Percentiles rank a stretch among this genome's conserved stretches.
Evolutionary conservation across 2,888 invertebrate species (phyloP).

Genomic region (Parnassius smintheus): DNA sequence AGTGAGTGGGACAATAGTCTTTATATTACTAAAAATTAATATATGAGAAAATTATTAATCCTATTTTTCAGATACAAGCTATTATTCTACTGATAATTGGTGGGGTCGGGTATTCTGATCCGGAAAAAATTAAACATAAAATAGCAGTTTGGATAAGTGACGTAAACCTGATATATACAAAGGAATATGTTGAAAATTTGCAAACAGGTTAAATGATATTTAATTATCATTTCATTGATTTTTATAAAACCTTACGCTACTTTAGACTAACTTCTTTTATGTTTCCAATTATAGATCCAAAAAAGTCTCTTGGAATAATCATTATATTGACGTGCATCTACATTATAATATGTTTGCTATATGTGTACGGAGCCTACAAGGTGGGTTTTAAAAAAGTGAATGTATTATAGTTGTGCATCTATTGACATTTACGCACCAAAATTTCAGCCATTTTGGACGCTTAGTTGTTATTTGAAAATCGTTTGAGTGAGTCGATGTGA

Average conservation of each 20-base stretch:
- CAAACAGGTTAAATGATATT: slow-evolving; percentile 44
- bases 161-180: slow-evolving; percentile 54
- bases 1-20: slow-evolving; percentile 42
- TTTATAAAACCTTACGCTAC: no score
- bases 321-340: slow-evolving; percentile 54
- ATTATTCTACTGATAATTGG: slow-evolving; percentile 41
- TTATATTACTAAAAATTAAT: background rate
- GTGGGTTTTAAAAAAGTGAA: slow-evolving; percentile 35
- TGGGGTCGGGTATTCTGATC: slow-evolving; percentile 46
- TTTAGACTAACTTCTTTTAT: background rate
- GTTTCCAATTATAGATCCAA: slow-evolving; percentile 50
- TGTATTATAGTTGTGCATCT: no score
- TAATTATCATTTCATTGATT: background rate
- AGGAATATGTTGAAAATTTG: slow-evolving; percentile 49
- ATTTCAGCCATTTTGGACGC: no score
- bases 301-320: slow-evolving; percentile 48
- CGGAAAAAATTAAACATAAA: slow-evolving; percentile 44
- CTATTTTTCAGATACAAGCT: slow-evolving; percentile 56
- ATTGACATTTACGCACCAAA: no score
- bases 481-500: no score
- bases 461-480: no score
- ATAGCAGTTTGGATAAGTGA: slow-evolving; percentile 46
- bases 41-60: background rate
- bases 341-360: slow-evolving; percentile 50
- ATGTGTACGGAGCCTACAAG: slow-evolving; percentile 66